These are phyloP conservation scores for Stegostoma tigrinum DNA, from an alignment of 2,113 vertebrate genomes.

Conservation along the genomic window DNA sequence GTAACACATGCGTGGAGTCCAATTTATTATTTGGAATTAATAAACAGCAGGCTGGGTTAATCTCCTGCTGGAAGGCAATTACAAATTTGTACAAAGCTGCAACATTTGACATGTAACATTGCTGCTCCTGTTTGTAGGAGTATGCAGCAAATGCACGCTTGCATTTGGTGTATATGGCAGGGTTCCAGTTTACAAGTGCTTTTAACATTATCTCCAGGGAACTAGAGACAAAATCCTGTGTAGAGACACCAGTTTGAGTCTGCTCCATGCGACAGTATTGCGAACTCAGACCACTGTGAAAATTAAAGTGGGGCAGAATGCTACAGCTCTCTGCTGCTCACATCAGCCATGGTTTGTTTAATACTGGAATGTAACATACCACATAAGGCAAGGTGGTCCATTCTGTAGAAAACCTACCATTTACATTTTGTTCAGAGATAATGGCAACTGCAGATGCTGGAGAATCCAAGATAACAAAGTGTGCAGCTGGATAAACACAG, in stretches of 20 bases:
- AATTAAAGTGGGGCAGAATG: background rate
- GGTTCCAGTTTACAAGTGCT: background rate
- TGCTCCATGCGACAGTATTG: background rate
- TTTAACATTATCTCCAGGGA: background rate
- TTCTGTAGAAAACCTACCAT: background rate
- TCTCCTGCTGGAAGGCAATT: background rate
- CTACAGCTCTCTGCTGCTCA: background rate
- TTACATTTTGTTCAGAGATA: too few relatives aligned
- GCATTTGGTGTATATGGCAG: background rate
- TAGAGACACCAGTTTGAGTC: background rate
- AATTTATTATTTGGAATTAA: background rate
- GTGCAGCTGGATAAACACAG: too few relatives aligned
- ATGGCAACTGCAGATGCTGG: too few relatives aligned
- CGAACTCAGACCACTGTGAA: background rate
- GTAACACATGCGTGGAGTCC: background rate
- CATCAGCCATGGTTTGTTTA: background rate
- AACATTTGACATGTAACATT: background rate
- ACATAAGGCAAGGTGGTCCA: background rate
- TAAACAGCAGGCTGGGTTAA: background rate
- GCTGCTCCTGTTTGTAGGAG: too few relatives aligned
- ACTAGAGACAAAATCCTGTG: background rate
- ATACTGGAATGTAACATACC: background rate
- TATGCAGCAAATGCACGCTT: background rate
- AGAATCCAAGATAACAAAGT: too few relatives aligned
- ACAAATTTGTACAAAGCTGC: background rate